phyloP scores from a whole-genome alignment of 2,113 vertebrate species.

The Phylloscopus trochiloides region DNA sequence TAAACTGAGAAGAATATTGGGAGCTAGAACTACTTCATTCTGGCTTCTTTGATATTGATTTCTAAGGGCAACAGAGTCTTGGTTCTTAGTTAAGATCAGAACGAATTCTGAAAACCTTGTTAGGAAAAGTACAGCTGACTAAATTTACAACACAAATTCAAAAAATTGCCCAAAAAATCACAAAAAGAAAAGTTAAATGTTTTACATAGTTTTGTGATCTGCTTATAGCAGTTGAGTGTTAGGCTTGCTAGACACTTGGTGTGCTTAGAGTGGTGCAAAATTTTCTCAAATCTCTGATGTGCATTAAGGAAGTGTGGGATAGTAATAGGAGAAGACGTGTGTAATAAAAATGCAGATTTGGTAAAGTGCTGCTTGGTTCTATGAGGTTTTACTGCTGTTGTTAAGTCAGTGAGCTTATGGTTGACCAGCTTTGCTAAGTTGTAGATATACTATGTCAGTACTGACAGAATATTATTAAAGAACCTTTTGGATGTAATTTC shows the following conservation, averaged over 20 bases:
- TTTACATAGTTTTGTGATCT: neutral
- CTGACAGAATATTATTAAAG: neutral
- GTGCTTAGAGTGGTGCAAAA: neutral
- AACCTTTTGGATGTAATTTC: neutral
- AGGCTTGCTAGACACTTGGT: neutral
- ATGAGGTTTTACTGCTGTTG: neutral
- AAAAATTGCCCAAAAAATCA: neutral
- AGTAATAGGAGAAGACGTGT: fast-evolving
- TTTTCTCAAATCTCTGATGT: neutral
- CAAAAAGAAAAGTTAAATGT: neutral
- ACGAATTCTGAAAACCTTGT: neutral
- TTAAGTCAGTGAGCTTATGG: neutral
- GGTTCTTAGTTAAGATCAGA: neutral
- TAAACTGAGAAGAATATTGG: neutral
- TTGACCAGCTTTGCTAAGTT: neutral
- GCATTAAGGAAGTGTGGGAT: neutral
- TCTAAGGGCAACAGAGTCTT: neutral
- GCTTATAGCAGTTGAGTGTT: neutral
- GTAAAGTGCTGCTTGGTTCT: neutral
- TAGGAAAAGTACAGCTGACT: neutral
- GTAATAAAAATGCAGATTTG: neutral
- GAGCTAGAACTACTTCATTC: neutral
- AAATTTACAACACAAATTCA: neutral
- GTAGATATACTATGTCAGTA: neutral
- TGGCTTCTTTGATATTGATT: neutral